These are phyloP conservation scores for Heteromyza rotundicornis DNA, from an alignment of 2,888 invertebrate species.

Conservation along the genomic window DNA sequence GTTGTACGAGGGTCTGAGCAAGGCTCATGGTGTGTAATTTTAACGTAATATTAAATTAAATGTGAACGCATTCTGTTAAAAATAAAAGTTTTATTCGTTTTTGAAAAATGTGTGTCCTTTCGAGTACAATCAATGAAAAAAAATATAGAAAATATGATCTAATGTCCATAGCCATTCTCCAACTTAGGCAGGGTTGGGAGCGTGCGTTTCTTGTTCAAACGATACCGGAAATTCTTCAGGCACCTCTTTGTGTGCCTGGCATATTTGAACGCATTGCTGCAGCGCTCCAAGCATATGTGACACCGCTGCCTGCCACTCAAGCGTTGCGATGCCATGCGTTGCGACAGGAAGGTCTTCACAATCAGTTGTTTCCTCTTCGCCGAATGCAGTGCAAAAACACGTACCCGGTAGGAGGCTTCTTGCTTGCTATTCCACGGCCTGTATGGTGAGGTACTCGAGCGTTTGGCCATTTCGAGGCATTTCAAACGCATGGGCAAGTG, in stretches of 20 bases:
- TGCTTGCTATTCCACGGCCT: slow-evolving; percentile 24
- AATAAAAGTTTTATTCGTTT: too few species aligned
- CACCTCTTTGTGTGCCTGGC: not conserved
- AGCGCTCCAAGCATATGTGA: slow-evolving; percentile 1
- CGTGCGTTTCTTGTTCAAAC: not conserved
- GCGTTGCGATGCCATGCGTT: not conserved
- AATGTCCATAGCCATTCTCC: too few species aligned
- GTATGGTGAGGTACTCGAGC: slow-evolving; percentile 16
- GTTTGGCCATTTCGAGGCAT: slow-evolving; percentile 27
- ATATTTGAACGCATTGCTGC: slow-evolving; percentile 5
- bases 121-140: not conserved
- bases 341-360: not conserved
- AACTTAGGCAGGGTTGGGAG: too few species aligned
- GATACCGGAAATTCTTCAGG: not conserved
- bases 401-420: slow-evolving; percentile 21
- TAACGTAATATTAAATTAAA: too few species aligned
- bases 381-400: slow-evolving; percentile 21
- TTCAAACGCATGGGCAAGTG: slow-evolving; percentile 30
- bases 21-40: slow-evolving; percentile 71
- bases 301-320: not conserved
- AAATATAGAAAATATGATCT: not conserved
- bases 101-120: too few species aligned
- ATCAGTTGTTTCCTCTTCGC: not conserved
- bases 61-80: too few species aligned
- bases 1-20: slow-evolving; percentile 69